Percentiles rank a stretch among this genome's conserved stretches.
Conservation (phyloP, 2,113 vertebrate species). For the Tylochromis polylepis region DNA sequence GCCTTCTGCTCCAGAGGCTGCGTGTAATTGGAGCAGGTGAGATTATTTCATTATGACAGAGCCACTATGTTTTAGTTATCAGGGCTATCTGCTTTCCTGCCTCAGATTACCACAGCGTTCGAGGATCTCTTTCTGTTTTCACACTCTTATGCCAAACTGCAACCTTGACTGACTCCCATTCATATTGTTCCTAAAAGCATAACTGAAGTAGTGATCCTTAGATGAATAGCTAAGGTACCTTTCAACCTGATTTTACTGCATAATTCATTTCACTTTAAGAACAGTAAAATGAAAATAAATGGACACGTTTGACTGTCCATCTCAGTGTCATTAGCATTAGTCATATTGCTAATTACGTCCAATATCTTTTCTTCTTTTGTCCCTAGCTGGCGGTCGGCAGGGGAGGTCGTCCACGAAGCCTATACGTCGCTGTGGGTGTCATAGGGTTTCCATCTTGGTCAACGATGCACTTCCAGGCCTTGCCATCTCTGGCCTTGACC, state of each 20-base stretch:
- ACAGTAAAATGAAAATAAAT: neutral
- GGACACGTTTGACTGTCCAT: neutral
- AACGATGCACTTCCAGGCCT: neutral
- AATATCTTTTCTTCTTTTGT: neutral
- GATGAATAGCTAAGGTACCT: neutral
- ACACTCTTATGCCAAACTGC: neutral
- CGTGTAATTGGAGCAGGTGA: conserved; percentile 27
- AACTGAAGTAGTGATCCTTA: neutral
- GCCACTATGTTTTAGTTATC: conserved; percentile 58
- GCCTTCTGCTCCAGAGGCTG: conserved; percentile 11
- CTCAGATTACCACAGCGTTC: conserved; percentile 3
- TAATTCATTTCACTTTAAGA: neutral
- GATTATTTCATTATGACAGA: conserved; percentile 48
- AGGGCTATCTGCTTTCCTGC: conserved; percentile 29
- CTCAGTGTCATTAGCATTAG: neutral
- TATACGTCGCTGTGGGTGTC: neutral
- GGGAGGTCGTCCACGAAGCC: neutral
- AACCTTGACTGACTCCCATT: conserved; percentile 13
- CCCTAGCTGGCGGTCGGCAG: neutral
- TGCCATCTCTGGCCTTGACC: neutral
- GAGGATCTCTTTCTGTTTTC: neutral
- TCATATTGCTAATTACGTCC: neutral
- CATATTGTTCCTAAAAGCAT: neutral
- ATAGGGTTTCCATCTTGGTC: neutral
- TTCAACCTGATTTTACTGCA: neutral